Evolutionary conservation across 2,797 vertebrate genomes (phyloP).

Genomic region (Pangasius krempfi): DNA sequence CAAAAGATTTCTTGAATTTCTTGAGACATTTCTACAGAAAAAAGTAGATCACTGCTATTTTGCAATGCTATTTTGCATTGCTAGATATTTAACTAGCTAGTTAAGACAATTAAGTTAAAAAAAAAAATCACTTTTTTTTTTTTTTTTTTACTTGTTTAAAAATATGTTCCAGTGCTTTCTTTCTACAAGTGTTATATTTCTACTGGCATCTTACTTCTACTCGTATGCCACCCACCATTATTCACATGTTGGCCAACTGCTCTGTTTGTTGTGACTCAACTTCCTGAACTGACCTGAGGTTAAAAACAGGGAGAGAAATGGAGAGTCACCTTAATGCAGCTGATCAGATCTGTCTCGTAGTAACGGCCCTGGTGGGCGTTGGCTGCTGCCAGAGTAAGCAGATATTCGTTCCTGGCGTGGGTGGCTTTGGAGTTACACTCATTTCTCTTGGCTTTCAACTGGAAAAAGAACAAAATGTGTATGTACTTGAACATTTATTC

Average conservation of each 20-base stretch:
- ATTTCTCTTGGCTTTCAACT: constrained; percentile 94
- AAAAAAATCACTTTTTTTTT: not conserved
- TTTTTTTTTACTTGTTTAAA: not conserved
- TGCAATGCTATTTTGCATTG: not conserved
- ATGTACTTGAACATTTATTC: no score
- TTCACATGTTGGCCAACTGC: not conserved
- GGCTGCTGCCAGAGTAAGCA: constrained; percentile 90
- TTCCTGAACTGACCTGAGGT: not conserved
- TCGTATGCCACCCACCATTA: not conserved
- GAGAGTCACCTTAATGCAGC: constrained; percentile 88
- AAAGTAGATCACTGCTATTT: not conserved
- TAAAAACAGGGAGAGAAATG: not conserved
- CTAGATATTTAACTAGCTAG: not conserved
- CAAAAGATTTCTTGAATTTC: not conserved
- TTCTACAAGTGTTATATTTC: not conserved
- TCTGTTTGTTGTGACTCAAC: not conserved
- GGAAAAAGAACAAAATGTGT: constrained; percentile 39
- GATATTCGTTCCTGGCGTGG: constrained; percentile 92
- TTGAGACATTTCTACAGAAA: not conserved
- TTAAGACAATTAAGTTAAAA: no score
- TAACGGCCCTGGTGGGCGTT: constrained; percentile 95
- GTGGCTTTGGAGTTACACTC: constrained; percentile 95
- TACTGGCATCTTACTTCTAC: not conserved
- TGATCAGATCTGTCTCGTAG: constrained; percentile 88
- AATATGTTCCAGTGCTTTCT: not conserved